A percentile compares a stretch with the other conserved stretches of the same genome.
These are phyloP conservation scores for Margaritifera margaritifera DNA, from an alignment of 2,888 invertebrate genomes.

Conservation along the genomic window DNA sequence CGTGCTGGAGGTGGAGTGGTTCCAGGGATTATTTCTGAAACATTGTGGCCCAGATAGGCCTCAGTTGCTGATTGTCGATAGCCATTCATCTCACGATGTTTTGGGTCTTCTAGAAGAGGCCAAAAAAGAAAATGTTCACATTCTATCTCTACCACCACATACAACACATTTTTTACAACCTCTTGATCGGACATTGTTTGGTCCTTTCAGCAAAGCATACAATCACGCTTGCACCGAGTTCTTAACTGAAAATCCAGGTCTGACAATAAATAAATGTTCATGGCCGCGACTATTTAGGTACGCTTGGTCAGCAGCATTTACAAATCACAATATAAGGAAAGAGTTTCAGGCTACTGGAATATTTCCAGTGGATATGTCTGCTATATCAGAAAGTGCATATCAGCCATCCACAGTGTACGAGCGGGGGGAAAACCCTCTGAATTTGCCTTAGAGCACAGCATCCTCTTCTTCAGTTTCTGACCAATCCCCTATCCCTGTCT, in stretches of 20 bases:
- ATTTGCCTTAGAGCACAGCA: no score
- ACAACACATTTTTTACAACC: neutral
- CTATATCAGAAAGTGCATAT: no score
- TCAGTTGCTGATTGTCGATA: neutral
- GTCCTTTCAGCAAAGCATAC: neutral
- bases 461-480: no score
- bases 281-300: neutral
- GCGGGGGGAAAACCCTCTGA: no score
- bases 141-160: slow-evolving; percentile 1
- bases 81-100: neutral
- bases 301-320: neutral
- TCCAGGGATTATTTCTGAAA: slow-evolving; percentile 2
- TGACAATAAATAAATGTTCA: neutral
- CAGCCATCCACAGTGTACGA: neutral
- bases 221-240: neutral
- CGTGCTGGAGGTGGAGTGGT: neutral
- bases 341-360: neutral
- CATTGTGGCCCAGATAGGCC: slow-evolving; percentile 4
- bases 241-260: neutral
- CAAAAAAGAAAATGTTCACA: neutral
- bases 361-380: no score
- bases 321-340: neutral
- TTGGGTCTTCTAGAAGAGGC: neutral
- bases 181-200: slow-evolving; percentile 1
- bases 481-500: no score